phyloP scores from a whole-genome alignment of 2,113 vertebrate species.

The Calcarius ornatus region DNA sequence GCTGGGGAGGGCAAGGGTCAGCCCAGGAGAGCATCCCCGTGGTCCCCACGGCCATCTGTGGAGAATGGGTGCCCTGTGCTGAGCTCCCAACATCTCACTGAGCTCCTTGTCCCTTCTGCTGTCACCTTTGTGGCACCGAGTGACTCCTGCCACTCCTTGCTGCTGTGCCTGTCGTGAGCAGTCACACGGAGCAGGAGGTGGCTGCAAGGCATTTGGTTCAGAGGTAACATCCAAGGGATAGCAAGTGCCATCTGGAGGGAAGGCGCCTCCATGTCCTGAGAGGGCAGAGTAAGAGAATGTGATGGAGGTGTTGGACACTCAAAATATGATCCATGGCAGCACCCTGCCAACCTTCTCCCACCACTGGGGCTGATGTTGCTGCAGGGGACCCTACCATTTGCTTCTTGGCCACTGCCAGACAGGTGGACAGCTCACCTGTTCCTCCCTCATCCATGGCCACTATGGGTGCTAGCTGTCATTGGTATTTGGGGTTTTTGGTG shows the following conservation, averaged over 20 bases:
- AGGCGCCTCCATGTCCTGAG: neutral
- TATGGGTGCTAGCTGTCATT: neutral
- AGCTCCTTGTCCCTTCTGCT: neutral
- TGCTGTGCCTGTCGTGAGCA: neutral
- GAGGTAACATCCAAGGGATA: neutral
- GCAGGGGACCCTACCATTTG: neutral
- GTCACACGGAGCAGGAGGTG: neutral
- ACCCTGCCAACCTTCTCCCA: neutral
- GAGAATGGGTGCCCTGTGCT: neutral
- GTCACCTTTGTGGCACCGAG: neutral
- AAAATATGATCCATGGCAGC: neutral
- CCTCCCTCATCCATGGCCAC: neutral
- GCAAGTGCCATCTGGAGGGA: neutral
- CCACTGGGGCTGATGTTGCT: neutral
- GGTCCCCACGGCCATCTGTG: neutral
- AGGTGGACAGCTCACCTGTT: neutral
- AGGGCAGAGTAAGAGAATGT: neutral
- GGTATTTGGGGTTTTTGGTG: neutral
- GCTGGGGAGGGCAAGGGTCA: neutral
- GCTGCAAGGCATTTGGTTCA: neutral
- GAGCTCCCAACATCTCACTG: neutral
- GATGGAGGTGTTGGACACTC: neutral
- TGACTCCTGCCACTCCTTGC: neutral
- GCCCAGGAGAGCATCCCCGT: neutral
- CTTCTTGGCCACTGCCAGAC: neutral